These are phyloP conservation scores for Pandemis cinnamomeana DNA, from an alignment of 2,888 invertebrate species.

Conservation along the genomic window DNA sequence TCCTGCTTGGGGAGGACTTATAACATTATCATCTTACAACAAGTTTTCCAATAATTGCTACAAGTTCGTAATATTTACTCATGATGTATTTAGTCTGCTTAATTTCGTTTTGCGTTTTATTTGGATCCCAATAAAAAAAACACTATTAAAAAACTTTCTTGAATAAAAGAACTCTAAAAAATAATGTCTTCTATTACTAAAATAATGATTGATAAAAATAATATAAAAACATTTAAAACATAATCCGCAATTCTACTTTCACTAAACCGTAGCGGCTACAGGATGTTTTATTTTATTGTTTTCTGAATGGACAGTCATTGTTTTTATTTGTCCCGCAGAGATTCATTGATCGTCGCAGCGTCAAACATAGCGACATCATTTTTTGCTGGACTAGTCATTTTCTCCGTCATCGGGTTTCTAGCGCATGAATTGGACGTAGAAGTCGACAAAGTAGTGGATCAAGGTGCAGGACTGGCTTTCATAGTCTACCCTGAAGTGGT, in stretches of 20 bases:
- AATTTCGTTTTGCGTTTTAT: neutral
- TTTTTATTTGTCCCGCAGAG: constrained; percentile 75
- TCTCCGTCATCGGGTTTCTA: constrained; percentile 92
- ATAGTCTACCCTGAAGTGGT: constrained; percentile 95
- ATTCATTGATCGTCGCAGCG: constrained; percentile 90
- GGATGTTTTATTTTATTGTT: constrained; percentile 17
- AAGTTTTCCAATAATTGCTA: constrained; percentile 93
- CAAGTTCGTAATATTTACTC: constrained; percentile 77
- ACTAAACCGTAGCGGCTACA: constrained; percentile 9
- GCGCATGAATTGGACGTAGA: constrained; percentile 89
- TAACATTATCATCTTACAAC: constrained; percentile 93
- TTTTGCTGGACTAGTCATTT: constrained; percentile 92
- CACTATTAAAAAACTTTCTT: neutral
- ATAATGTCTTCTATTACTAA: neutral
- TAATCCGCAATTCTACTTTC: constrained; percentile 5
- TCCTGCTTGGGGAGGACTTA: constrained; percentile 94
- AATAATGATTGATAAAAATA: neutral
- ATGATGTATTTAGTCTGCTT: neutral
- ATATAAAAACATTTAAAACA: neutral
- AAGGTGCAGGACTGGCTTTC: constrained; percentile 92
- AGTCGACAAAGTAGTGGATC: constrained; percentile 89
- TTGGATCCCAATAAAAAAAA: neutral
- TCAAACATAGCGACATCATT: constrained; percentile 92
- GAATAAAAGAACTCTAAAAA: neutral
- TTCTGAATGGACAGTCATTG: constrained; percentile 21